Evolutionary conservation across 2,113 vertebrate genomes (phyloP).

Genomic region (Dryoscopus gambensis): DNA sequence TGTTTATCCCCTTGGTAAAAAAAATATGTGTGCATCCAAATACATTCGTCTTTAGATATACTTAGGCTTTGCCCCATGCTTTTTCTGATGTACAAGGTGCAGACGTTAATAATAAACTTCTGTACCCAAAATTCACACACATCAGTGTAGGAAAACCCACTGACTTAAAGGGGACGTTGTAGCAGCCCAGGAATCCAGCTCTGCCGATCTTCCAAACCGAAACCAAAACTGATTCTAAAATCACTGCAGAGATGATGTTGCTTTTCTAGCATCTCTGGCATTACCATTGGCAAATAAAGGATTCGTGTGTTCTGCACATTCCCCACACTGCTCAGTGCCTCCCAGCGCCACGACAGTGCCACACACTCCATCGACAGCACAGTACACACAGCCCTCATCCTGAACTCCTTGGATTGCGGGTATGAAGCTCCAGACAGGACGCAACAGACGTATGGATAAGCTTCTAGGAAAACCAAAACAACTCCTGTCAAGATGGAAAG

Average conservation of each 20-base stretch:
- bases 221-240: slow-evolving; percentile 19
- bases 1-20: neutral
- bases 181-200: neutral
- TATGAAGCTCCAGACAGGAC: neutral
- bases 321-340: neutral
- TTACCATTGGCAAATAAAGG: neutral
- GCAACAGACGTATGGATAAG: neutral
- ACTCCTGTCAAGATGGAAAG: neutral
- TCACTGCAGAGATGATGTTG: neutral
- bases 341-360: neutral
- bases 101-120: neutral
- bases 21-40: neutral
- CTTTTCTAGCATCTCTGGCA: neutral
- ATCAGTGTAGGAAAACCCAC: neutral
- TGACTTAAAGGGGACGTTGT: neutral
- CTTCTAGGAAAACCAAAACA: neutral
- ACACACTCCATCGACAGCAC: accelerated
- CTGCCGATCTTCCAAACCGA: neutral
- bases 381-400: neutral
- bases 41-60: accelerated
- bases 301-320: neutral
- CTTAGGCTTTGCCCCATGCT: neutral
- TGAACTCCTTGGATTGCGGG: accelerated
- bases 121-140: neutral
- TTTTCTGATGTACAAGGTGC: neutral